These are phyloP conservation scores for Florisuga fusca DNA, from an alignment of 2,797 vertebrate genomes.

Conservation along the genomic window DNA sequence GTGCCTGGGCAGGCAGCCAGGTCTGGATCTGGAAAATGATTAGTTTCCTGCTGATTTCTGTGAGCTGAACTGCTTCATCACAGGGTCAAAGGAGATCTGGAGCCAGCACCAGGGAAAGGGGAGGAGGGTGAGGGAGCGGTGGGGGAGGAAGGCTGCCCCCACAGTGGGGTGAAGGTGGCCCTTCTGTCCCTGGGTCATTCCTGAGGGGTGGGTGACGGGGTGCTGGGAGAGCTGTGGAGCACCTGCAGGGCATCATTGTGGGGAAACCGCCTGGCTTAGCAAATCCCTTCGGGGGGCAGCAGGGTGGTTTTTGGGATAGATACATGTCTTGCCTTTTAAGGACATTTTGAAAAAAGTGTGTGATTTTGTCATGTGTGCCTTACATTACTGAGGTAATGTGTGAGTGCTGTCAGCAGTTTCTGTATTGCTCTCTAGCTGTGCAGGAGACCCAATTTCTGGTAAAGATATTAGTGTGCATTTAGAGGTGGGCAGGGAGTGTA, in stretches of 20 bases:
- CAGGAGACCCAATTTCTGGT: slow-evolving; percentile 10
- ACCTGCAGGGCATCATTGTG: background rate
- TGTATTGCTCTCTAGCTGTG: background rate
- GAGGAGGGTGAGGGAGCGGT: accelerated
- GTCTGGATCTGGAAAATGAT: slow-evolving; percentile 65
- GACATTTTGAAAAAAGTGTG: background rate
- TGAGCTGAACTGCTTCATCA: background rate
- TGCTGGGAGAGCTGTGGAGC: background rate
- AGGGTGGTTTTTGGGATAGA: background rate
- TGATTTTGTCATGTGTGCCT: background rate
- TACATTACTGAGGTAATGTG: background rate
- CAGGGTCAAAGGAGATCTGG: background rate
- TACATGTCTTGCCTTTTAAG: background rate
- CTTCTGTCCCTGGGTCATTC: accelerated
- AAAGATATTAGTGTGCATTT: slow-evolving; percentile 4
- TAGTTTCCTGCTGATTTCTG: slow-evolving; percentile 55
- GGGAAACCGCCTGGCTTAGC: accelerated
- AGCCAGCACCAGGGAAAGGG: background rate
- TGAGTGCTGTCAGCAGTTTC: background rate
- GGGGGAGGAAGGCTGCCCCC: background rate
- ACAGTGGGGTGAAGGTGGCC: accelerated
- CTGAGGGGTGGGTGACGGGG: background rate
- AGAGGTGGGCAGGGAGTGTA: background rate
- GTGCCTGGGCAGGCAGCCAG: slow-evolving; percentile 57
- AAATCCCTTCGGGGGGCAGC: background rate